Percentiles rank a stretch among this genome's conserved stretches.
Conservation (phyloP, 2,888 invertebrate genomes). For the Campoletis raptor region DNA sequence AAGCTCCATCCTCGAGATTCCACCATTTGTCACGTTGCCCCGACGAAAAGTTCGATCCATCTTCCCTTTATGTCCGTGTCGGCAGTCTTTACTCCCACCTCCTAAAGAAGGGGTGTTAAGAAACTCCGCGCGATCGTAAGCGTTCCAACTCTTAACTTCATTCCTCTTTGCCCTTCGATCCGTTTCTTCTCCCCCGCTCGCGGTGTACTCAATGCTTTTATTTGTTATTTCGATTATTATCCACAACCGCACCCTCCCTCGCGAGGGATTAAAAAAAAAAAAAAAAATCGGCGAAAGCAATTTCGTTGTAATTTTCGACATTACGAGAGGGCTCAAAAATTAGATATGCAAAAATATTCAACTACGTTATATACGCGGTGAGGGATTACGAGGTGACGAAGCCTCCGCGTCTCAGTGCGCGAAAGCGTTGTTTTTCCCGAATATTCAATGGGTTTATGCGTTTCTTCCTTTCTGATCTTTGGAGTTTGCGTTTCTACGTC, state of each 20-base stretch:
- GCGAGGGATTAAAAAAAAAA: not conserved
- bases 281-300: not conserved
- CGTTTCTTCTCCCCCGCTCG: not conserved
- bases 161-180: not conserved
- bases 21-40: conserved; percentile 73
- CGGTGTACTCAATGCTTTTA: not conserved
- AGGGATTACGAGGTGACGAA: conserved; percentile 16
- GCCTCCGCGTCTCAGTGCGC: no score
- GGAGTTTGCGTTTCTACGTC: not conserved
- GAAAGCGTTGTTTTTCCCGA: not conserved
- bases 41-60: conserved; percentile 76
- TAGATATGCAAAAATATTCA: not conserved
- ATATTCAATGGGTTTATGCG: not conserved
- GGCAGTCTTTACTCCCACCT: conserved; percentile 60
- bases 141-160: conserved; percentile 47
- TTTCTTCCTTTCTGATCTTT: not conserved
- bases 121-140: conserved; percentile 64
- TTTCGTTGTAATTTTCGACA: not conserved
- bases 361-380: not conserved
- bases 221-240: not conserved
- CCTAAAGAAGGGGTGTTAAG: conserved; percentile 53
- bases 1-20: conserved; percentile 57
- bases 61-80: conserved; percentile 76
- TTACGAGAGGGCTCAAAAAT: not conserved
- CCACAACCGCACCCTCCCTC: not conserved